Evolutionary conservation across 1,140 invertebrate genomes (phyloP).

Genomic region (Aphis gossypii): DNA sequence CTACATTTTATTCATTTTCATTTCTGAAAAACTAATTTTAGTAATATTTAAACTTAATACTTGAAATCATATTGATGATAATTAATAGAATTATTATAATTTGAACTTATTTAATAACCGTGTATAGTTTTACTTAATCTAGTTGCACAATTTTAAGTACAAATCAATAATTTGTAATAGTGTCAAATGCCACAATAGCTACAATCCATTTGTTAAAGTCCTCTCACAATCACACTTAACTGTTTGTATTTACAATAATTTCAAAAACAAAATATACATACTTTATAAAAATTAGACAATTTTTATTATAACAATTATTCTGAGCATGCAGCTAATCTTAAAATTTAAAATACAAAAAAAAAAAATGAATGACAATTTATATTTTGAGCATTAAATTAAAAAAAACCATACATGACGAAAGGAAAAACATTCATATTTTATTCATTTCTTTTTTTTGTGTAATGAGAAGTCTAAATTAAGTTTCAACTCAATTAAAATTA

Average conservation of each 20-base stretch:
- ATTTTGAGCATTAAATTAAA: not conserved
- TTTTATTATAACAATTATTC: not conserved
- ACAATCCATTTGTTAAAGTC: not conserved
- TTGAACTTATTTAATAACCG: not conserved
- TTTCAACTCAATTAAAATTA: not conserved
- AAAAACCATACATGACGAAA: not conserved
- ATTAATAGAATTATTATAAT: not conserved
- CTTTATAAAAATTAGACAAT: not conserved
- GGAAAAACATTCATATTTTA: not conserved
- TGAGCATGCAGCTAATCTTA: not conserved
- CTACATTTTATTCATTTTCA: no score
- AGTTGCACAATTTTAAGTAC: not conserved
- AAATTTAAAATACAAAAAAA: not conserved
- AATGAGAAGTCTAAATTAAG: not conserved
- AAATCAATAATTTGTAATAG: not conserved
- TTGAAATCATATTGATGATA: not conserved
- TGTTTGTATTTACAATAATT: not conserved
- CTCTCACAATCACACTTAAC: not conserved
- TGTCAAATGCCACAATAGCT: not conserved
- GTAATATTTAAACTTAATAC: not conserved
- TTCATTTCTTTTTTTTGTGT: not conserved
- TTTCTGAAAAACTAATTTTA: not conserved
- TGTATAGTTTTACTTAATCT: no score
- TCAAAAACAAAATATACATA: not conserved
- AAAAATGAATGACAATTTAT: not conserved